phyloP scores from a whole-genome alignment of 1,140 invertebrate genomes.

The Zophobas morio region DNA sequence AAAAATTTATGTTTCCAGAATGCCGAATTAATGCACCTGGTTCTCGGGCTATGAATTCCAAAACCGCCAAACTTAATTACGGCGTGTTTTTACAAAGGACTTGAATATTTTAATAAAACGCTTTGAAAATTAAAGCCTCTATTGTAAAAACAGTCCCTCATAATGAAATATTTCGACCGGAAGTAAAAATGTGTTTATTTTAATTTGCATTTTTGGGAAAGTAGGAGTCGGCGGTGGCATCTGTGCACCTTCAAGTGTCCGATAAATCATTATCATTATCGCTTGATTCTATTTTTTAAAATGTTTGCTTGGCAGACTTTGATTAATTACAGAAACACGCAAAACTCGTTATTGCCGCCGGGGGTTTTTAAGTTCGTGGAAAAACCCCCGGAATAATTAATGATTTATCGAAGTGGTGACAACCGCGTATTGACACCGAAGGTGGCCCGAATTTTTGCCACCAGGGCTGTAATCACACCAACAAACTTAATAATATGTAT shows the following conservation, averaged over 20 bases:
- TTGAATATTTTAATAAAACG: not conserved
- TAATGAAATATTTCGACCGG: too few relatives aligned
- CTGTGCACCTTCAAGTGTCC: too few relatives aligned
- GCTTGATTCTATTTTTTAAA: too few relatives aligned
- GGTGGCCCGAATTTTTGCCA: too few relatives aligned
- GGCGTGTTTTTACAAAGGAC: slow-evolving; percentile 1
- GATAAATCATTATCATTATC: too few relatives aligned
- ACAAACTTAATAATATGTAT: too few relatives aligned
- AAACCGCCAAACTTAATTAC: slow-evolving; percentile 13
- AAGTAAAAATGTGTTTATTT: too few relatives aligned
- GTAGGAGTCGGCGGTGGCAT: too few relatives aligned
- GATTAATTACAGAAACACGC: slow-evolving; percentile 29
- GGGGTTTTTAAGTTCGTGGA: not conserved
- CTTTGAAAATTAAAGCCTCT: slow-evolving; percentile 1
- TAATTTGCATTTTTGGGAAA: too few relatives aligned
- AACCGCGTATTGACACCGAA: not conserved
- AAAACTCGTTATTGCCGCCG: not conserved
- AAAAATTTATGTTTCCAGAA: slow-evolving; percentile 4
- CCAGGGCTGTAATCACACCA: too few relatives aligned
- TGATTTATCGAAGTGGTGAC: slow-evolving; percentile 23
- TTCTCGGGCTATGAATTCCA: not conserved
- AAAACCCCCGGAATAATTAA: slow-evolving; percentile 10
- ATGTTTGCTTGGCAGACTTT: not conserved
- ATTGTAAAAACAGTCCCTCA: not conserved
- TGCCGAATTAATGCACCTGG: slow-evolving; percentile 1